phyloP scores from a whole-genome alignment of 2,888 invertebrate genomes.

The Drosophila nr. perissopoda region DNA sequence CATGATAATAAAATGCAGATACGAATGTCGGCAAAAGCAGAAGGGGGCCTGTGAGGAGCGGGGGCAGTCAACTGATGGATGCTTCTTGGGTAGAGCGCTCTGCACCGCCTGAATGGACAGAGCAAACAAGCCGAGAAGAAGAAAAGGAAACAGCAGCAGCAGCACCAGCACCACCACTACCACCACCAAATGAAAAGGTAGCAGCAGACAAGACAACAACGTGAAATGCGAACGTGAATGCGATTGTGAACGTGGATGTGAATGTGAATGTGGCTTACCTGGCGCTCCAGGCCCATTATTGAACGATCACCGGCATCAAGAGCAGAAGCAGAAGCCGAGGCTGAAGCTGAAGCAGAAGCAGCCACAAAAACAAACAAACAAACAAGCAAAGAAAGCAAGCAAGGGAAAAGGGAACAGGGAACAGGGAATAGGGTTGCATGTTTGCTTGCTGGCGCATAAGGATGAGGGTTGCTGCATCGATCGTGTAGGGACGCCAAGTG shows the following conservation, averaged over 20 bases:
- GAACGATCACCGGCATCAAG: conserved; percentile 54
- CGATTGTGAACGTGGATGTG: conserved; percentile 18
- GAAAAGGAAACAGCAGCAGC: conserved; percentile 24
- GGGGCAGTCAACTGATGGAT: conserved; percentile 47
- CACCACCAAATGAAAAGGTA: conserved; percentile 38
- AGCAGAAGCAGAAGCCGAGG: conserved; percentile 13
- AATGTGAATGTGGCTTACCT: conserved; percentile 67
- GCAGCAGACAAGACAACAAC: conserved; percentile 32
- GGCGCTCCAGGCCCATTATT: conserved; percentile 71
- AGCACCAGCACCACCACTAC: conserved; percentile 1
- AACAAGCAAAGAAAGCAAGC: conserved; percentile 14
- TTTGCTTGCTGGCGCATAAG: conserved; percentile 30
- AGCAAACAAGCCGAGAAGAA: conserved; percentile 32
- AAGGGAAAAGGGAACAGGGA: background rate
- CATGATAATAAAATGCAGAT: conserved; percentile 65
- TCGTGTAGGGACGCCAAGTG: background rate
- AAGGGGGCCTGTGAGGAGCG: background rate
- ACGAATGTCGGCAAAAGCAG: conserved; percentile 37
- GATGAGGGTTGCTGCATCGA: conserved; percentile 47
- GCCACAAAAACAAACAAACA: conserved; percentile 46
- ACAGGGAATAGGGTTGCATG: conserved; percentile 55
- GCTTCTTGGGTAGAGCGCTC: conserved; percentile 18
- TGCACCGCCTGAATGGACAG: conserved; percentile 46
- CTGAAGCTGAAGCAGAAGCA: conserved; percentile 11
- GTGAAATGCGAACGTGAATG: conserved; percentile 28